A percentile compares a stretch with the other conserved stretches of the same genome.
These are phyloP conservation scores for Cotesia chilonis DNA, from an alignment of 1,140 invertebrate species.

Conservation along the genomic window DNA sequence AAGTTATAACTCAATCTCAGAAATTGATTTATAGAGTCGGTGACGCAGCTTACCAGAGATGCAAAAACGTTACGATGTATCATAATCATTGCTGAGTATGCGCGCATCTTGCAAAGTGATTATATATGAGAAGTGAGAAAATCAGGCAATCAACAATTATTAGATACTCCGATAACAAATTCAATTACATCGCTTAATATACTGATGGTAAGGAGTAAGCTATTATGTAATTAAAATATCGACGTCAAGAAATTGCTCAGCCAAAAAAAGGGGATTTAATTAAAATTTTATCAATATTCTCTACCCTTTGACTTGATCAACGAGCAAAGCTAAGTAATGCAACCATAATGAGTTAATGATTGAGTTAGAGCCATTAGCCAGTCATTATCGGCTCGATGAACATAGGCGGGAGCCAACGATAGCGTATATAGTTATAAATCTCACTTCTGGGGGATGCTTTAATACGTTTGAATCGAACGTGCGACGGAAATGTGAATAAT, in stretches of 20 bases:
- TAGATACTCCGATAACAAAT: neutral
- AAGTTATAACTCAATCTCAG: conserved; percentile 9
- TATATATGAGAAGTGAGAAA: conserved; percentile 37
- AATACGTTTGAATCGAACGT: neutral
- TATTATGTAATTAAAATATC: too few species aligned
- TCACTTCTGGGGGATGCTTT: neutral
- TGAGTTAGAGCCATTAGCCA: conserved; percentile 12
- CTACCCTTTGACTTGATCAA: conserved; percentile 3
- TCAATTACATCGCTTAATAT: neutral
- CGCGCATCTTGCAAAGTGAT: conserved; percentile 33
- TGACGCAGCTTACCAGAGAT: conserved; percentile 11
- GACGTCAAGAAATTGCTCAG: too few species aligned
- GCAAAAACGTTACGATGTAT: conserved; percentile 21
- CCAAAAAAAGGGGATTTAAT: neutral
- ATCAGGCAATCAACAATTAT: conserved; percentile 46
- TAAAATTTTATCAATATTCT: conserved; percentile 9
- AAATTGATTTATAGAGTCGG: conserved; percentile 21
- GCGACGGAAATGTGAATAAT: neutral
- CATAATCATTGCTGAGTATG: conserved; percentile 28
- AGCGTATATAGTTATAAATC: too few species aligned
- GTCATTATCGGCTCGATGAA: conserved; percentile 20
- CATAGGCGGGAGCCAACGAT: neutral
- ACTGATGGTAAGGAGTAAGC: neutral
- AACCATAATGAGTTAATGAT: conserved; percentile 20
- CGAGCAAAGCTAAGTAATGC: conserved; percentile 2